phyloP scores from a whole-genome alignment of 2,113 vertebrate species.

The Erythrolamprus reginae region DNA sequence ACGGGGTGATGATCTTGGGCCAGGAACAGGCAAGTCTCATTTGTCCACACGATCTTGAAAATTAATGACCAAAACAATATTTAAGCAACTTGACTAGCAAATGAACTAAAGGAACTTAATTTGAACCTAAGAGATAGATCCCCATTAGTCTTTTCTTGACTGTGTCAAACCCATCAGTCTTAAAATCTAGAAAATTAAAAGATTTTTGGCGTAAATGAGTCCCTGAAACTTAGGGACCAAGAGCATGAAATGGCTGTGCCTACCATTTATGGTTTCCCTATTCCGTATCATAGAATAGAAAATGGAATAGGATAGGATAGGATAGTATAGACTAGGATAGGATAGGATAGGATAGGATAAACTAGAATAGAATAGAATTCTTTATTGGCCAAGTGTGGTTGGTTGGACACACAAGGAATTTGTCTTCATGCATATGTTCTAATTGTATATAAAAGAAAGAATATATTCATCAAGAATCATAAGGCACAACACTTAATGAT shows the following conservation, averaged over 20 bases:
- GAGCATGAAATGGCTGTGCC: neutral
- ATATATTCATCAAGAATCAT: no score
- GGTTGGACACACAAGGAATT: no score
- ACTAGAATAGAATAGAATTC: no score
- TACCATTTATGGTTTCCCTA: neutral
- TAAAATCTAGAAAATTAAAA: neutral
- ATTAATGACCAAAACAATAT: neutral
- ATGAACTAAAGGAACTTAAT: neutral
- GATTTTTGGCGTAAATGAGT: neutral
- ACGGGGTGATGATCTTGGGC: conserved; percentile 88
- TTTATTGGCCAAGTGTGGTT: no score
- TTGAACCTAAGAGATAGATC: neutral
- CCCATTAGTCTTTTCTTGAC: neutral
- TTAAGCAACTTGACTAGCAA: neutral
- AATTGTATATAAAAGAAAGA: no score
- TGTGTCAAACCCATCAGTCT: neutral
- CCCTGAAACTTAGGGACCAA: neutral
- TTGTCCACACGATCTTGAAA: rapidly evolving
- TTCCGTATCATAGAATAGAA: neutral
- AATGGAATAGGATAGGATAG: no score
- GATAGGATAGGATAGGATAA: no score
- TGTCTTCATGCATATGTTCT: no score
- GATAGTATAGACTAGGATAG: no score
- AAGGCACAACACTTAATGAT: no score
- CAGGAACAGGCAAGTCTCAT: conserved; percentile 86